Conservation (phyloP, 2,888 invertebrate genomes). For the Xestia xanthographa region DNA sequence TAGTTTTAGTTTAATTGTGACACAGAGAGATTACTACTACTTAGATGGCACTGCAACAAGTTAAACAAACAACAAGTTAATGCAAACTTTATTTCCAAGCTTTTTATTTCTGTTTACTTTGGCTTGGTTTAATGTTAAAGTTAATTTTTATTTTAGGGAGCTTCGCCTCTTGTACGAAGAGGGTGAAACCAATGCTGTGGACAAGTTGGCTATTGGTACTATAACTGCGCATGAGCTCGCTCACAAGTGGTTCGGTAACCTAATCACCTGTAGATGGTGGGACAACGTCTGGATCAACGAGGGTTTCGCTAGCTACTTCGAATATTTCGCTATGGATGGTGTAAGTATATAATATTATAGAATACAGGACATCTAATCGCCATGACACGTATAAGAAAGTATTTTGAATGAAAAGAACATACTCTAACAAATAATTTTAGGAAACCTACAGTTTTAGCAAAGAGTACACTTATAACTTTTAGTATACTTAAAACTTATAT, state of each 20-base stretch:
- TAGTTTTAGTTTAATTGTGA: background rate
- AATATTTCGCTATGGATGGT: conserved; percentile 91
- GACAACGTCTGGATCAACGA: conserved; percentile 94
- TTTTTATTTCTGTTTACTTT: background rate
- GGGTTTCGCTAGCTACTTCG: conserved; percentile 93
- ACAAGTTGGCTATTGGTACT: conserved; percentile 87
- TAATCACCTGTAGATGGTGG: conserved; percentile 94
- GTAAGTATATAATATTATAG: conserved; percentile 71
- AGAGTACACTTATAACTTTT: no score
- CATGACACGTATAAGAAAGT: background rate
- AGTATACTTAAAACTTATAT: no score
- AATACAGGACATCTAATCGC: background rate
- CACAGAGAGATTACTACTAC: background rate
- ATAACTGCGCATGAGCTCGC: conserved; percentile 91
- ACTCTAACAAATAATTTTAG: background rate
- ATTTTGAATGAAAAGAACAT: background rate
- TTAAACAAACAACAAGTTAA: no score
- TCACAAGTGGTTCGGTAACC: conserved; percentile 96
- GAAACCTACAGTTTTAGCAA: background rate
- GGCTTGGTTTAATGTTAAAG: background rate
- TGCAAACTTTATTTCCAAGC: background rate
- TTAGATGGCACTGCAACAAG: conserved; percentile 9
- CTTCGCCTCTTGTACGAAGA: conserved; percentile 84
- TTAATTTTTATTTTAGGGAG: conserved; percentile 77
- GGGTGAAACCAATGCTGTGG: conserved; percentile 82